These are phyloP conservation scores for Theropithecus gelada DNA, from an alignment of 2,113 vertebrate species.

Conservation along the genomic window DNA sequence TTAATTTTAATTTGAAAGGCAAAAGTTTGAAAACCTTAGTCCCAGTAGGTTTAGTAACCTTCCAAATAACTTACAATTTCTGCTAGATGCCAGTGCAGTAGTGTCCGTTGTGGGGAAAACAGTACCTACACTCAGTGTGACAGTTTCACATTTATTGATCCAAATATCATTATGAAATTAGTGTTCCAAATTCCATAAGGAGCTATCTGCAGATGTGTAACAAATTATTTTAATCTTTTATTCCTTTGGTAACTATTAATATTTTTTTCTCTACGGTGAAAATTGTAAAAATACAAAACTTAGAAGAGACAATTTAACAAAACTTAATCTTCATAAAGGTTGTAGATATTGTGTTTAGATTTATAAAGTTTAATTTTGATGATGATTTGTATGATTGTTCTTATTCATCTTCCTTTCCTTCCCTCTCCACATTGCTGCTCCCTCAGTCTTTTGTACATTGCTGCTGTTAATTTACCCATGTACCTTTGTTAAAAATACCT, in stretches of 20 bases:
- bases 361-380: constrained; percentile 25
- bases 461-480: neutral
- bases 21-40: constrained; percentile 9
- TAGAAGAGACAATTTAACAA: neutral
- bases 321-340: constrained; percentile 1
- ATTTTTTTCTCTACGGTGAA: neutral
- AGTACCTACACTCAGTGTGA: neutral
- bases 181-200: neutral
- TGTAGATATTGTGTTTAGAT: neutral
- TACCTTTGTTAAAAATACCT: constrained; percentile 18
- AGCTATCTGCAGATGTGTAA: neutral
- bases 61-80: constrained; percentile 5
- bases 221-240: neutral
- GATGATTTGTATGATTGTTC: neutral
- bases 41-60: neutral
- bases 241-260: neutral
- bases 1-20: constrained; percentile 47
- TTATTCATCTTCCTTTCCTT: neutral
- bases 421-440: neutral
- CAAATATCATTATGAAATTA: neutral
- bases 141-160: neutral
- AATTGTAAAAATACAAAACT: neutral
- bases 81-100: neutral
- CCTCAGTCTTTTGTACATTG: neutral
- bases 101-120: neutral